A percentile compares a stretch with the other conserved stretches of the same genome.
Conservation (phyloP, 1,140 invertebrate genomes). For the Macrosteles quadrilineatus region DNA sequence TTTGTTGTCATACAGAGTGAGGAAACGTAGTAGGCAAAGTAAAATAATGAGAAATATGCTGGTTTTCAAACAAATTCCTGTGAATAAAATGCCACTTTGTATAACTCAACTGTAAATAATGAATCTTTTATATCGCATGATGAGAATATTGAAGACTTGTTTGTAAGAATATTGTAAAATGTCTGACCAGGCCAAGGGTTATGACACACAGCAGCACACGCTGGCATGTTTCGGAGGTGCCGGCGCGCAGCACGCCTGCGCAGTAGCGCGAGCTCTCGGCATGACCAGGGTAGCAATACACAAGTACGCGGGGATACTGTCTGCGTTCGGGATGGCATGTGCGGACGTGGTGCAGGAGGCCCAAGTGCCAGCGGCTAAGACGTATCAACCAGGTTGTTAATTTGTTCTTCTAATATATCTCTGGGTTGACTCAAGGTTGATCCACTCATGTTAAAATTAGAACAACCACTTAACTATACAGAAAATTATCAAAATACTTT, state of each 20-base stretch:
- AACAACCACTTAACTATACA: neutral
- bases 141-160: too few relatives aligned
- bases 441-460: neutral
- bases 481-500: too few relatives aligned
- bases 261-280: constrained; percentile 90
- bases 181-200: constrained; percentile 91
- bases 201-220: constrained; percentile 90
- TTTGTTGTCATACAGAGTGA: too few relatives aligned
- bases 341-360: constrained; percentile 96
- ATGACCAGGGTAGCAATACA: constrained; percentile 87
- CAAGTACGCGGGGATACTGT: constrained; percentile 95
- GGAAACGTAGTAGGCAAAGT: too few relatives aligned
- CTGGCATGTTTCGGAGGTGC: constrained; percentile 98
- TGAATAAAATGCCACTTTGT: too few relatives aligned
- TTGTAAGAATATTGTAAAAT: too few relatives aligned
- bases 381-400: constrained; percentile 63
- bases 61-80: too few relatives aligned
- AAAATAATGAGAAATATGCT: too few relatives aligned
- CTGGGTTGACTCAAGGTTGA: too few relatives aligned
- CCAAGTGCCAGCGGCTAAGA: constrained; percentile 82
- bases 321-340: constrained; percentile 97
- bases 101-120: too few relatives aligned
- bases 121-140: too few relatives aligned
- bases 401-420: too few relatives aligned
- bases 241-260: constrained; percentile 97